Base-by-base conservation (phyloP, 2,113 vertebrate genomes). In the Zootoca vivipara region DNA sequence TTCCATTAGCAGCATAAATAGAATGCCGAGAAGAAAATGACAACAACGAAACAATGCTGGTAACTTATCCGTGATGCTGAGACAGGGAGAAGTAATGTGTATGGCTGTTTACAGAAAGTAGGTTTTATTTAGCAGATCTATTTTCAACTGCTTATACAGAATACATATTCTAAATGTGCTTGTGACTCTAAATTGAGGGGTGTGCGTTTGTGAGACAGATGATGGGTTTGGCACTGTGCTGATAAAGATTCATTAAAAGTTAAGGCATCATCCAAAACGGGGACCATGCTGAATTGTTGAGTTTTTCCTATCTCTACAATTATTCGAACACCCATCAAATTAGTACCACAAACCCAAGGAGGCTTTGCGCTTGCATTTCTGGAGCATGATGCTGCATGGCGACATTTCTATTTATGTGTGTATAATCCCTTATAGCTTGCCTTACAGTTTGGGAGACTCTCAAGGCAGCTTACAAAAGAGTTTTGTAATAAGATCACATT, bases 101-200 rank as follows among this genome's bases (percentile, higher is more conserved):
- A 90, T 90, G 64, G 70, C 16, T 94, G 89, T 94, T 93, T 94
- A 92, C 82, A 88, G 79, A 93, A 94, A 92, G 90, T 91, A 56
- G 77, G 7, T 62, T 93, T 93, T 95, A 90, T 85, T 90, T 91
- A 93, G 78, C 86, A 86, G 83, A 86, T 92, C 82, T 93, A 52
- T 94, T 91, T 92, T 91, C 86, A 91, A 78, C 33, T 3, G 0
- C 67, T 95, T 89, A 82, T 80, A 91, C 92, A 75, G 64, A 86
- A 67, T 65, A 18, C 85, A 78, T 89, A 87, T 85, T 90, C 35
- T 73, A 91, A 83, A 7, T 80, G 67, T 82, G 10, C 72, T 89
- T 72, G 3, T 86, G 78, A 90, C 83, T 92, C 28, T 30, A 81
- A 92, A 87, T 9, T 0, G 12, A 18, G 56, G 86, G 70, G 85